Evolutionary conservation across 2,888 invertebrate genomes (phyloP), one percentile per base, ranked within the genome.

Genomic region (Leptopterna dolabrata): DNA sequence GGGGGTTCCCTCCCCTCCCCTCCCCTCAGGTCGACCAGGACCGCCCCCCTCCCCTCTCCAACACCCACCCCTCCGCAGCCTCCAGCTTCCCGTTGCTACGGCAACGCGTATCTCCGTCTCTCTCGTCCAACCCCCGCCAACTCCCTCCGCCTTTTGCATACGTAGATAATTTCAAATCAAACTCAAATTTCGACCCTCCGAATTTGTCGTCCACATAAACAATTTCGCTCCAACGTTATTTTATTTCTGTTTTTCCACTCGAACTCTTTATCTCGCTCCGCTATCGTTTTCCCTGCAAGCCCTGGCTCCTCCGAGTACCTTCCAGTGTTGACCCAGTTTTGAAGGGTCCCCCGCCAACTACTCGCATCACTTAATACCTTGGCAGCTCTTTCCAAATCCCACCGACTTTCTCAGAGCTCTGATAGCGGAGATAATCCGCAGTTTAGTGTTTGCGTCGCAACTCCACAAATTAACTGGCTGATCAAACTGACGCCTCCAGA

Each of bases 121-220:
- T 24, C 55, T 45, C 30, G 19, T 0, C 76, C 30, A 2, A 88
- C 90, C 89, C 89, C 89, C 88, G 88, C 89, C 90, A 88, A 89
- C 88, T 86, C 88, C 88, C 81, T 55, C 45, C 51, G 19, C 70
- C 87, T 84, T 41, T 27, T 45, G 73, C 71, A 70, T 73, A 73
- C 47, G 24, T 51, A 41, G 36, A 36, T 81, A 29, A 47, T 36
- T 29, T 51, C 55, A 16, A 81, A 27, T 81, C 16, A 55, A 55
- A 55, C 63, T 24, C 63, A 24, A 63, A 63, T 63, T 19, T 19
- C 3, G 6, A 36, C 36, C 7, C 7, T 63, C 63, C 63, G 7
- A 63, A 24, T 24, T 63, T 2, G 55, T n/a, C 7, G 3, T 11
- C 24, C 63, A 11, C 24, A 7, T 19, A 24, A 24, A 63, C 63